Evolutionary conservation across 1,140 invertebrate species (phyloP).

Genomic region (Dendrolimus punctatus): DNA sequence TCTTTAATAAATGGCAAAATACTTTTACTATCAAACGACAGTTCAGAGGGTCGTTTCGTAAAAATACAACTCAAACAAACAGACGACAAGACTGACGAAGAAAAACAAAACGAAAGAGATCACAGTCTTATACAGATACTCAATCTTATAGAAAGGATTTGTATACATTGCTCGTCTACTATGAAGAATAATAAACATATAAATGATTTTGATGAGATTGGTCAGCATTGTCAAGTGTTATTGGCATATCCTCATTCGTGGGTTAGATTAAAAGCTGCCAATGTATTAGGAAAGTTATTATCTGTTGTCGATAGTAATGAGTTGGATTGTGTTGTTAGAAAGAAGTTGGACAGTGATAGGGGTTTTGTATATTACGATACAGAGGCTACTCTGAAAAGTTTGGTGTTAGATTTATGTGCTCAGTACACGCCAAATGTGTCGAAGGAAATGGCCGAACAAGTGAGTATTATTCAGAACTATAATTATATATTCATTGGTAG

Average conservation of each 20-base stretch:
- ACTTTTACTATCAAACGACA: slow-evolving; percentile 46
- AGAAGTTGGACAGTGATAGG: slow-evolving; percentile 56
- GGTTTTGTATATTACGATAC: slow-evolving; percentile 78
- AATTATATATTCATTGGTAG: slow-evolving; percentile 33
- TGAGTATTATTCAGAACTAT: slow-evolving; percentile 65
- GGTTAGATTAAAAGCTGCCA: slow-evolving; percentile 83
- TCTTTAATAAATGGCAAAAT: slow-evolving; percentile 69
- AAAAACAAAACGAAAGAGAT: slow-evolving; percentile 68
- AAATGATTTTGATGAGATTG: slow-evolving; percentile 73
- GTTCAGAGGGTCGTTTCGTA: slow-evolving; percentile 62
- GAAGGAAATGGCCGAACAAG: slow-evolving; percentile 77
- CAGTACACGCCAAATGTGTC: slow-evolving; percentile 78
- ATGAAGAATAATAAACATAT: slow-evolving; percentile 58
- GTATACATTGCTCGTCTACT: slow-evolving; percentile 57
- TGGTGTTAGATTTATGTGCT: slow-evolving; percentile 81
- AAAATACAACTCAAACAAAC: slow-evolving; percentile 43
- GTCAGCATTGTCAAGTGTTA: slow-evolving; percentile 82
- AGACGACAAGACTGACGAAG: slow-evolving; percentile 48
- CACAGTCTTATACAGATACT: slow-evolving; percentile 73
- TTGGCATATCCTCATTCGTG: slow-evolving; percentile 73
- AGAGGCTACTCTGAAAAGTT: slow-evolving; percentile 73
- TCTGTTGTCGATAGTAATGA: slow-evolving; percentile 75
- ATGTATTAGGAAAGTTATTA: slow-evolving; percentile 83
- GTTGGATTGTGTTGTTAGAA: slow-evolving; percentile 67
- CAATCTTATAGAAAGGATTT: slow-evolving; percentile 70